These are phyloP conservation scores for Cyanoliseus patagonus DNA, from an alignment of 2,113 vertebrate genomes.

Conservation along the genomic window DNA sequence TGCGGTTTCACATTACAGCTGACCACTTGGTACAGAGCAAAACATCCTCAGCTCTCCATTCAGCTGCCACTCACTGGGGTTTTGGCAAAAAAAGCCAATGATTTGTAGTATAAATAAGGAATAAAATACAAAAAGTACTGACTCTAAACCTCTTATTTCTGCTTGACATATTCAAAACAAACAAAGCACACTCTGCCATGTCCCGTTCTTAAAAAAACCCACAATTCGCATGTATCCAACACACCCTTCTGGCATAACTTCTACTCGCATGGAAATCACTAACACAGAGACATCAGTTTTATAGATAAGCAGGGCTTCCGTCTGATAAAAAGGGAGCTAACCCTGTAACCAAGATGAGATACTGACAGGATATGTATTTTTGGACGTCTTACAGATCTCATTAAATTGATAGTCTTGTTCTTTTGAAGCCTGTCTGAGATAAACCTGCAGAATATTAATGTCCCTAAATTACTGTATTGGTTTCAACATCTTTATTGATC, in stretches of 20 bases:
- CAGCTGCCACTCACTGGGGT: background rate
- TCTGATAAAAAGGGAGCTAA: background rate
- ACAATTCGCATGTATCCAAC: background rate
- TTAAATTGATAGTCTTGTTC: slow-evolving; percentile 6
- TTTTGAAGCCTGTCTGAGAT: slow-evolving; percentile 18
- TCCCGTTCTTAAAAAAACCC: background rate
- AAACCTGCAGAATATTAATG: slow-evolving; percentile 16
- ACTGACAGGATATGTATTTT: background rate
- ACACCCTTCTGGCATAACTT: background rate
- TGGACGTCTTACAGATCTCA: background rate
- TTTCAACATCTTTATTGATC: slow-evolving; percentile 29
- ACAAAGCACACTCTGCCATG: background rate
- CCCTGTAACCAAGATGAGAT: background rate
- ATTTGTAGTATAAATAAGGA: background rate
- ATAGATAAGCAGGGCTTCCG: background rate
- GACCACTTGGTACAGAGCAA: background rate
- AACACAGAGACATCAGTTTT: background rate
- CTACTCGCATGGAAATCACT: background rate
- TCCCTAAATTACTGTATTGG: background rate
- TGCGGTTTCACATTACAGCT: background rate
- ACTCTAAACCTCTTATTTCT: background rate
- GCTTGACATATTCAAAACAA: background rate
- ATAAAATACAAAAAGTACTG: background rate
- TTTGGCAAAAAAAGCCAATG: background rate
- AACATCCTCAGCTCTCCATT: background rate